phyloP scores from a whole-genome alignment of 2,113 vertebrate species.

The Ramphastos sulfuratus region DNA sequence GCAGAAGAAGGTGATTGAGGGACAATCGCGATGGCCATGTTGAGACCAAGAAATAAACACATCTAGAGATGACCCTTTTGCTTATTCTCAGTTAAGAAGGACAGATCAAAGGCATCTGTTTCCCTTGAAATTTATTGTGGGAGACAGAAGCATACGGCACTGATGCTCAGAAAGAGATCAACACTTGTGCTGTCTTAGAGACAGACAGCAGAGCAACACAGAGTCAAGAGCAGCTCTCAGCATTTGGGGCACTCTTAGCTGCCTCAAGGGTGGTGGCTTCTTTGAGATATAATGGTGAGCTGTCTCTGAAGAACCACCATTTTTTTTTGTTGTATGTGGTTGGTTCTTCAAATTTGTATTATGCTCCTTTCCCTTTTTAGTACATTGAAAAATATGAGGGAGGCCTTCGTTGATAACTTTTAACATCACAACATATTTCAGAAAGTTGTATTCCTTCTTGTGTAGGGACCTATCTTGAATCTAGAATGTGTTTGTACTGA shows the following conservation, averaged over 20 bases:
- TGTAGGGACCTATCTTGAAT: background rate
- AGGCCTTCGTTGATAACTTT: background rate
- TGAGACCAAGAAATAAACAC: background rate
- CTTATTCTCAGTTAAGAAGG: background rate
- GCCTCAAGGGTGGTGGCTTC: background rate
- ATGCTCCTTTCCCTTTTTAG: background rate
- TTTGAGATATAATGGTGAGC: background rate
- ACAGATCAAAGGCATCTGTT: background rate
- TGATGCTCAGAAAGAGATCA: background rate
- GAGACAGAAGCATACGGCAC: background rate
- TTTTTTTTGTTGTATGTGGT: background rate
- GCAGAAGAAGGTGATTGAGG: background rate
- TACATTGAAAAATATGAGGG: background rate
- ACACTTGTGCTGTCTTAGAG: background rate
- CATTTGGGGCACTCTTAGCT: background rate
- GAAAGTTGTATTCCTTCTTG: background rate
- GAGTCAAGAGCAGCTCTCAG: background rate
- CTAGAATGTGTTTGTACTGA: background rate
- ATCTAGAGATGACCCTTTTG: background rate
- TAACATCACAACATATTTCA: background rate
- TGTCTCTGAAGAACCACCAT: background rate
- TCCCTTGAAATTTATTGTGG: background rate
- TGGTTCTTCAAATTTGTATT: background rate
- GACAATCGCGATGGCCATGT: fast-evolving
- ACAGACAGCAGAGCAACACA: background rate